A percentile compares a stretch with the other conserved stretches of the same genome.
phyloP scores from a whole-genome alignment of 2,113 vertebrate genomes.

The Brienomyrus longianalis region DNA sequence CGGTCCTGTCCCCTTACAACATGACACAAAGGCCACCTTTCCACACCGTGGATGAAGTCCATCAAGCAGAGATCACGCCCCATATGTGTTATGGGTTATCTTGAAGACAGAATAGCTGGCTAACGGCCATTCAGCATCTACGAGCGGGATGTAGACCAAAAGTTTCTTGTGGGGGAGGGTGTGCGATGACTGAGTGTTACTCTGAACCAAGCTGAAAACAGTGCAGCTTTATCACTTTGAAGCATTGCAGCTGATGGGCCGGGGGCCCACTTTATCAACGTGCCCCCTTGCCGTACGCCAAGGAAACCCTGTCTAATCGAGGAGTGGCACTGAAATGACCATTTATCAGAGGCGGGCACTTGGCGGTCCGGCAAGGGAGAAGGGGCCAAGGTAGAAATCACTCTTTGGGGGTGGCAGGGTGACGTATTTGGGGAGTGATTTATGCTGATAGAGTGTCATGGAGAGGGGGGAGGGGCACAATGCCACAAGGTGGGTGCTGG shows the following conservation, averaged over 20 bases:
- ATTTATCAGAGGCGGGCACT: conserved; percentile 4
- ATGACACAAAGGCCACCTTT: neutral
- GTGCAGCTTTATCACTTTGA: neutral
- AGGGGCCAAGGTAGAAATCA: neutral
- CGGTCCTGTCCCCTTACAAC: neutral
- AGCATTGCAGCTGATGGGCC: neutral
- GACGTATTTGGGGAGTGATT: neutral
- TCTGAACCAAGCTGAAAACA: neutral
- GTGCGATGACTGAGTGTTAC: neutral
- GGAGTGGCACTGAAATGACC: neutral
- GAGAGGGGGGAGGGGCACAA: neutral
- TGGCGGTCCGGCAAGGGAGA: neutral
- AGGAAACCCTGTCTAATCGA: conserved; percentile 1
- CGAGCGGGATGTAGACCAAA: neutral
- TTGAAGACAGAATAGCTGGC: neutral
- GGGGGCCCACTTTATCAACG: neutral
- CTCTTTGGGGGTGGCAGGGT: neutral
- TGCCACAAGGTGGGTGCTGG: neutral
- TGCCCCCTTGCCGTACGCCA: neutral
- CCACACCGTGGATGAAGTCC: neutral
- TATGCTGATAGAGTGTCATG: neutral
- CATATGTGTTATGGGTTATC: neutral
- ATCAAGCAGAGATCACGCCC: neutral
- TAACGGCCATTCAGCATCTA: neutral
- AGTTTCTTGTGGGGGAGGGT: neutral